Base-by-base conservation (phyloP, 2,888 invertebrate species). In the Lissonota sp. region DNA sequence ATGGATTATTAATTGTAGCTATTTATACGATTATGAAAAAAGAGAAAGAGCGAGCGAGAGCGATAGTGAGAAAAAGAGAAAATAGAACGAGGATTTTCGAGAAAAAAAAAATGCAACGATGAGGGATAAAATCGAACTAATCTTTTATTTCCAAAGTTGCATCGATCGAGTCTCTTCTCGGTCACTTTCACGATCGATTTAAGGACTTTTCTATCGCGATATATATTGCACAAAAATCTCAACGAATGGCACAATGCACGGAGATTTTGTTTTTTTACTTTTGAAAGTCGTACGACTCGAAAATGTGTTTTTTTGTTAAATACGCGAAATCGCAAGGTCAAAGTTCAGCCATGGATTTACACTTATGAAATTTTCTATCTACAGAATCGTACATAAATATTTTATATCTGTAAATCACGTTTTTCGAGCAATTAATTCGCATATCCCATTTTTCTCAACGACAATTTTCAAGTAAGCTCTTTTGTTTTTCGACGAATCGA, bases 11-110 rank as follows among this genome's bases (percentile, higher is more conserved):
- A 84, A 83, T 86, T 83, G 69, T 88, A 87, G 76, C 81, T 91
- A 91, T 91, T 91, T 90, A 90, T 90, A 88, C 76, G 80, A 73
- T 78, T 77, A 82, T 69, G 77, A 82, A 83, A 82, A 80, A 55
- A 62, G 71, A 78, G 75, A 84, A 44, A 7, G 44, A 71, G 10
- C n/a, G 60, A 44, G 42, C 6, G 75, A 70, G 49, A 57, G 60
- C 51, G 44, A 53, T 49, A 63, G 14, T 49, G 67, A 66, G 53
- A 53, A 63, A 55, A 63, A 64, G 77, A 77, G 79, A 69, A 67
- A 37, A 77, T 71, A 51, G 26, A 49, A 58, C 14, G 53, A 53
- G 14, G 26, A 72, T 62, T 42, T 42, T 53, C 66, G 58, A 62
- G 71, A 51, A 53, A 75, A 82, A 80, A 82, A 73, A 73, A 14